Conservation (phyloP, 1,140 invertebrate genomes). For the Drosophila suzukii region DNA sequence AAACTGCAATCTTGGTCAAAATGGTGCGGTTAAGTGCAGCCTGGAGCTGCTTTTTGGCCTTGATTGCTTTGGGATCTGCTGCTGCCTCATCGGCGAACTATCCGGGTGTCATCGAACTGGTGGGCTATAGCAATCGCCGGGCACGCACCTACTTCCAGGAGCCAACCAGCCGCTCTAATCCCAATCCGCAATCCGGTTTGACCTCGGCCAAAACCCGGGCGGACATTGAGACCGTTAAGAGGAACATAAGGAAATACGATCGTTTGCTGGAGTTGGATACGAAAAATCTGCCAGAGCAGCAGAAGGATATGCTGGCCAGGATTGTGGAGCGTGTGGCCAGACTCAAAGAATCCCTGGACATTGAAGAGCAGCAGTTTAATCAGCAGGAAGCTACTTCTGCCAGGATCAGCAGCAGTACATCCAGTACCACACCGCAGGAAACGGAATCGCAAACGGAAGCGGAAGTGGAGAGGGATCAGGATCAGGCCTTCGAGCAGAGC, state of each 20-base stretch:
- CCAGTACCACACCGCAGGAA: constrained; percentile 24
- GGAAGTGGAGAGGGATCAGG: constrained; percentile 31
- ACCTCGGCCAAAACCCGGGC: constrained; percentile 72
- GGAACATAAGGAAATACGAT: constrained; percentile 83
- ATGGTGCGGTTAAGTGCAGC: constrained; percentile 68
- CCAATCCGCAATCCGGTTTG: constrained; percentile 37
- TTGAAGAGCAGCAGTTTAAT: constrained; percentile 67
- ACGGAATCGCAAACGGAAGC: constrained; percentile 24
- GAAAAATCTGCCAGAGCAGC: constrained; percentile 79
- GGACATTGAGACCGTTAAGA: constrained; percentile 79
- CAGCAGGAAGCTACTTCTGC: constrained; percentile 48
- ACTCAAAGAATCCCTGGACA: constrained; percentile 76
- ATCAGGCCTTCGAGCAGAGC: constrained; percentile 41
- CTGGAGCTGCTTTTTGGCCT: constrained; percentile 63
- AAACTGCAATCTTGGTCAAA: constrained; percentile 30
- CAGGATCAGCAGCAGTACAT: constrained; percentile 14
- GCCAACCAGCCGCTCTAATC: constrained; percentile 16
- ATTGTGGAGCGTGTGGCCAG: constrained; percentile 83
- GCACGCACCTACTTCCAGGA: constrained; percentile 77
- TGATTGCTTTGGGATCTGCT: constrained; percentile 32
- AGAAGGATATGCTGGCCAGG: constrained; percentile 83
- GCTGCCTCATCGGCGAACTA: constrained; percentile 51
- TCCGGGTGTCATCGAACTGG: constrained; percentile 81
- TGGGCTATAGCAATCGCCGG: constrained; percentile 80
- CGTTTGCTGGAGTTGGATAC: constrained; percentile 77